These are phyloP conservation scores for Aphis gossypii DNA, from an alignment of 1,140 invertebrate genomes.

Conservation along the genomic window DNA sequence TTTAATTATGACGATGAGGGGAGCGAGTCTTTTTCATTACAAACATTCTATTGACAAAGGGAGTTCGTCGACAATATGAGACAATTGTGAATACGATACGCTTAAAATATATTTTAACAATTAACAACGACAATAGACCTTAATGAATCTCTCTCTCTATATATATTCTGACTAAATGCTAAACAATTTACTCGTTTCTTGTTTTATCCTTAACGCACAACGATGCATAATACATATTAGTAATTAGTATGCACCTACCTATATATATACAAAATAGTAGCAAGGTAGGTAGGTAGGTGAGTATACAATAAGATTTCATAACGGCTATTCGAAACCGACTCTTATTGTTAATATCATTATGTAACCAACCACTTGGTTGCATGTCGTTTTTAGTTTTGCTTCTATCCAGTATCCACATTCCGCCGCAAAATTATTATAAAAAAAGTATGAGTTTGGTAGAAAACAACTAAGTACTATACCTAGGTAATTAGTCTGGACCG, in stretches of 20 bases:
- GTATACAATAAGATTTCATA: conserved; percentile 6
- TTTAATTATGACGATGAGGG: conserved; percentile 5
- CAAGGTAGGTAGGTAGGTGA: not conserved
- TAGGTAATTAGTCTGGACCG: not conserved
- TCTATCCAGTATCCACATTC: not conserved
- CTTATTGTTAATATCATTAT: conserved; percentile 13
- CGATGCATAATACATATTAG: not conserved
- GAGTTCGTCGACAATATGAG: conserved; percentile 1
- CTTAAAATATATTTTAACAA: conserved; percentile 30
- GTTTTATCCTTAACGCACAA: conserved; percentile 3
- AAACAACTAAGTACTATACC: not conserved
- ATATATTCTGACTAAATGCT: not conserved
- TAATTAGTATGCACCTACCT: not conserved
- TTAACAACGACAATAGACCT: conserved; percentile 33
- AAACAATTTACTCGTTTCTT: not conserved
- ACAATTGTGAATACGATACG: conserved; percentile 24
- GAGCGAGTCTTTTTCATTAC: not conserved
- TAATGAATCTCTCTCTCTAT: not conserved
- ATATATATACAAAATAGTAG: not conserved
- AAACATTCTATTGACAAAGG: not conserved
- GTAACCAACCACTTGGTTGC: not conserved
- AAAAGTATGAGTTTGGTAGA: not conserved
- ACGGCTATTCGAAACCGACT: not conserved
- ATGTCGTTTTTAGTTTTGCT: not conserved
- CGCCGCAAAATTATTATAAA: not conserved